Percentiles rank a stretch among this genome's conserved stretches.
phyloP scores from a whole-genome alignment of 2,797 vertebrate species.

The Nyctibius grandis region DNA sequence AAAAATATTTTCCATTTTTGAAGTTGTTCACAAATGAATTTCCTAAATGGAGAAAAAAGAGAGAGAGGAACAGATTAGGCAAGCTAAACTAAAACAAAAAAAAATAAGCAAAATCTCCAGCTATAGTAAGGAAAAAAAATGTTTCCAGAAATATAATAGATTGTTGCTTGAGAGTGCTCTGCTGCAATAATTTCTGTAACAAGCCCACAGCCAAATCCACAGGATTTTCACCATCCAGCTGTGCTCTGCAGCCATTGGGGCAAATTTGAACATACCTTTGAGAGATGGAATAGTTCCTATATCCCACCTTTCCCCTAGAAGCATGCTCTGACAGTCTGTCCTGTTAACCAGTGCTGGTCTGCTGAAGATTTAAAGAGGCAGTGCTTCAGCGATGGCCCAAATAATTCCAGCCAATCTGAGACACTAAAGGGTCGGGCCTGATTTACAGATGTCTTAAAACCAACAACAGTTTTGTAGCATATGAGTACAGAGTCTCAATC shows the following conservation, averaged over 20 bases:
- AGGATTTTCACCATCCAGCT: neutral
- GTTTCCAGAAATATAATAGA: neutral
- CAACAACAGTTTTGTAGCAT: neutral
- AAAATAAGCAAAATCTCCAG: neutral
- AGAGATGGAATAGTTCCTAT: neutral
- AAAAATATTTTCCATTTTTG: constrained; percentile 44
- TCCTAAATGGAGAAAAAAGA: neutral
- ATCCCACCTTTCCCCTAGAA: neutral
- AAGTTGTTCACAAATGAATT: neutral
- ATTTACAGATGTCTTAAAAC: neutral
- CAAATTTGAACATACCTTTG: neutral
- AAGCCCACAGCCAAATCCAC: neutral
- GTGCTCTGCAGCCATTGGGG: neutral
- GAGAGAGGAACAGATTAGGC: neutral
- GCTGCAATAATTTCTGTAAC: neutral
- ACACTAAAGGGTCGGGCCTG: neutral
- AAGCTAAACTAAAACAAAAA: neutral
- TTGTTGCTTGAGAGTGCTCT: neutral
- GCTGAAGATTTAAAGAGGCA: neutral
- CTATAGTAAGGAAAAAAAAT: neutral
- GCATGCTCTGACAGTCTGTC: neutral
- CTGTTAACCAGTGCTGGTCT: neutral
- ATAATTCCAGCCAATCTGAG: neutral
- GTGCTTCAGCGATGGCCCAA: neutral
- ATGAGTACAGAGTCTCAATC: neutral